Base-by-base conservation (phyloP, 2,888 invertebrate species). In the Lissocephala sabroskyi region DNA sequence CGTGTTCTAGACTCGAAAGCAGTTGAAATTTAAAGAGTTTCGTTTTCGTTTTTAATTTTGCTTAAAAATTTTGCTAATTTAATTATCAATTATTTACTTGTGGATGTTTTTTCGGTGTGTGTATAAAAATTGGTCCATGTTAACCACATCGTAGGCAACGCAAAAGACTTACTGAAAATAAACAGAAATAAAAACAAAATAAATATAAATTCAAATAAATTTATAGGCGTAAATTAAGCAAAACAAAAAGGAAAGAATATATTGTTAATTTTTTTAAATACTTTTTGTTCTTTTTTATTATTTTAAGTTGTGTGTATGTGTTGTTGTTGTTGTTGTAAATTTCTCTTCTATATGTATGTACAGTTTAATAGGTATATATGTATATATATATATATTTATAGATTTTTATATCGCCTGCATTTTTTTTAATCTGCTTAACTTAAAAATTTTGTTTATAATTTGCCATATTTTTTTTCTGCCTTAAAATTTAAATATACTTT, bases 51-150 rank as follows among this genome's bases (percentile, higher is more conserved):
- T 39, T 43, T 7, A 60, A 56, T 61, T 59, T 60, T 41, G 58
- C 65, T 65, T 73, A 54, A 70, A 73, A 75, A 67, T 73, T 77
- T 67, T 59, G 52, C 71, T 73, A 73, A 10, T 43, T 28, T 51
- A 40, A 33, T 37, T 50, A 44, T 32, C 43, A 23, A 41, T 49
- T 23, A 29, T 45, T 56, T 41, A 40, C 14, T 14, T 28, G 5
- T 35, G 11, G 13, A 10, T 23, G 6, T 26, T 26, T 33, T 33
- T 14, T 14, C 28, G 19, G 49, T 14, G 5, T 14, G 65, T 57
- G 50, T 65, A 64, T 68, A 73, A 79, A 79, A 80, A 79, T 79
- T 80, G 79, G 80, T 80, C 79, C 80, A 76, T 80, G 63, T 65
- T 73, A 74, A 78, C 65, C 77, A 71, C 74, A 74, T 60, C 60